Evolutionary conservation across 1,140 invertebrate genomes (phyloP).

Genomic region (Cylas formicarius): DNA sequence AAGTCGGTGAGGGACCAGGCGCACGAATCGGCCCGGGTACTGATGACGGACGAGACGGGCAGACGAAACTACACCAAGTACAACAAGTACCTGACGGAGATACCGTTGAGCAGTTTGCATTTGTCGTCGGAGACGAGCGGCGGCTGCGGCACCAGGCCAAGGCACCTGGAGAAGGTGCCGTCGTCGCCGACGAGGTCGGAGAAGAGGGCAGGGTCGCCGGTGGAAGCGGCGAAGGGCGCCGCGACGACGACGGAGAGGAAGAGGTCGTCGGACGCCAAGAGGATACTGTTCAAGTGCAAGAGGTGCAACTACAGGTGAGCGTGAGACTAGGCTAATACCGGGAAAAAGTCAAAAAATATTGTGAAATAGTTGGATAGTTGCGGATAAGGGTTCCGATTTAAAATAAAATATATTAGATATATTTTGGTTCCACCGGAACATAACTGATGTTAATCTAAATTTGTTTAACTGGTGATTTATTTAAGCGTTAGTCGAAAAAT

Average conservation of each 20-base stretch:
- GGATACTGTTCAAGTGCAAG: slow-evolving; percentile 72
- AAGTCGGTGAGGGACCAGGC: slow-evolving; percentile 75
- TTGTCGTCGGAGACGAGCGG: slow-evolving; percentile 37
- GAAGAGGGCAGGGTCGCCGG: slow-evolving; percentile 36
- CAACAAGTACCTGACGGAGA: slow-evolving; percentile 75
- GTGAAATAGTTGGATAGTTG: no score
- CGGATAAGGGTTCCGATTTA: no score
- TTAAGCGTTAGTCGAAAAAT: no score
- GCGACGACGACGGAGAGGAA: slow-evolving; percentile 32
- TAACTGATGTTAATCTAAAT: no score
- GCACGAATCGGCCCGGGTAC: slow-evolving; percentile 68
- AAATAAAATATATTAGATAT: no score
- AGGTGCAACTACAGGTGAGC: slow-evolving; percentile 73
- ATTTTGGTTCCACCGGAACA: no score
- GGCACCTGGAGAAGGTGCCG: slow-evolving; percentile 22
- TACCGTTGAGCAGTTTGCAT: slow-evolving; percentile 43
- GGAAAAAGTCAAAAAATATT: no score
- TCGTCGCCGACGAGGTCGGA: slow-evolving; percentile 42
- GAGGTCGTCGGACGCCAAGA: slow-evolving; percentile 42
- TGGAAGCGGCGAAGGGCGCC: slow-evolving; percentile 33
- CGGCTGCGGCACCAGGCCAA: slow-evolving; percentile 37
- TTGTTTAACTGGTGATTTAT: no score
- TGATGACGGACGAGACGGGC: slow-evolving; percentile 88
- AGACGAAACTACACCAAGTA: slow-evolving; percentile 87
- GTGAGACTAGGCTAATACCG: no score